Evolutionary conservation across 2,113 vertebrate species (phyloP), one percentile per base, ranked within the genome.

Genomic region (Crotalus helleri): DNA sequence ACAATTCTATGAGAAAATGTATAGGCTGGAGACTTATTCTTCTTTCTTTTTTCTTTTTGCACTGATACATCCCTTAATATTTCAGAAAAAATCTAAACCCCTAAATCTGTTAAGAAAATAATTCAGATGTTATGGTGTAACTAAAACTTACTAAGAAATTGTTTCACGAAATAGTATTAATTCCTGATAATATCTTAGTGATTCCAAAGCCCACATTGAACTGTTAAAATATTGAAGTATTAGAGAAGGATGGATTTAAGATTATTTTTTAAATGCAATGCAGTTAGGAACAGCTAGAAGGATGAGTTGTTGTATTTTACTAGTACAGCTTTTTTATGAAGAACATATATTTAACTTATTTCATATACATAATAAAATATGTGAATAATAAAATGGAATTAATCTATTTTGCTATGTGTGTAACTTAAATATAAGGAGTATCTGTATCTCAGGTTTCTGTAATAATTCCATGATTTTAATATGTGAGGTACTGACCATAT

Each of bases 161-260:
- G 88, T 94, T 33, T 91, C 90, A 95, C 74, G 69, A 87, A 49
- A 81, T 21, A 46, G 1, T 93, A 92, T 87, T 19, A 93, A 93
- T 94, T 96, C 69, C 7, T 89, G 46, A 93, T 89, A 57, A 95
- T 94, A 46, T 53, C 23, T 49, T 93, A 88, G 44, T 54, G 90
- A 92, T 93, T 91, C 94, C 90, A 94, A 46, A 93, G 87, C 64
- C 12, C 13, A 19, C 4, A 55, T 51, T 39, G 12, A 39, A 81
- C 74, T 44, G 33, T 81, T 81, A 44, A 57, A 57, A 57, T 57
- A 19, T 57, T 61, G 58, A 57, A 5, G 55, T 19, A 17, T 57
- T 17, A 57, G 17, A 57, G 55, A 81, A 44, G 39, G 39, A 21
- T 33, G n/a, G 33, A 74, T 74, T 6, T 81, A 81, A 44, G 74